These are phyloP conservation scores for Eudyptes chrysolophus DNA, from an alignment of 2,113 vertebrate genomes.

Conservation along the genomic window DNA sequence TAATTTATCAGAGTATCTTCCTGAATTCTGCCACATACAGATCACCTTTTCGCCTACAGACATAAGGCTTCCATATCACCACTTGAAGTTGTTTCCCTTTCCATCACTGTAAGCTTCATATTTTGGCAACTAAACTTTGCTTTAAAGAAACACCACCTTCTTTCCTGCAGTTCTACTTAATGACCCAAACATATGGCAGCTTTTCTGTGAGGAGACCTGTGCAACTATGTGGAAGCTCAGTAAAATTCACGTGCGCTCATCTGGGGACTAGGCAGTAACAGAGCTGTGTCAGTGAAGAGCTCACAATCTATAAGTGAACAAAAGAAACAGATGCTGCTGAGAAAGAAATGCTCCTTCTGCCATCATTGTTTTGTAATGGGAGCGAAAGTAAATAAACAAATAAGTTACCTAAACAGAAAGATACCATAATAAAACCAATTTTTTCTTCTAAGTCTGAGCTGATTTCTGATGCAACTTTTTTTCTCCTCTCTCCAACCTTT, in stretches of 20 bases:
- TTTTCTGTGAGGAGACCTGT: not conserved
- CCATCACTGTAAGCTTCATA: not conserved
- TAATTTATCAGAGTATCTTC: not conserved
- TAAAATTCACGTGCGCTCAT: not conserved
- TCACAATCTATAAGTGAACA: not conserved
- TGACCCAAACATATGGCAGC: not conserved
- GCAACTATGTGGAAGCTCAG: not conserved
- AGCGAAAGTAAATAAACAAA: not conserved
- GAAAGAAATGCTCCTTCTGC: not conserved
- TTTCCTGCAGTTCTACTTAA: not conserved
- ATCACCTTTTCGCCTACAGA: not conserved
- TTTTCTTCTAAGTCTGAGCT: not conserved
- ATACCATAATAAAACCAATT: not conserved
- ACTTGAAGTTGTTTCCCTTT: not conserved
- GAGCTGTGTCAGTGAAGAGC: not conserved
- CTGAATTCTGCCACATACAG: not conserved
- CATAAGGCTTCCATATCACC: not conserved
- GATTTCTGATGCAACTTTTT: not conserved
- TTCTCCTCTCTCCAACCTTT: not conserved
- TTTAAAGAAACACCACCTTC: not conserved
- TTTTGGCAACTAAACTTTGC: not conserved
- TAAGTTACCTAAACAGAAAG: not conserved
- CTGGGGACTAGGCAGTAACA: not conserved
- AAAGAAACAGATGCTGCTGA: not conserved
- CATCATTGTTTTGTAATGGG: not conserved